Base-by-base conservation (phyloP, 2,888 invertebrate species). In the Hydriomena furcata region DNA sequence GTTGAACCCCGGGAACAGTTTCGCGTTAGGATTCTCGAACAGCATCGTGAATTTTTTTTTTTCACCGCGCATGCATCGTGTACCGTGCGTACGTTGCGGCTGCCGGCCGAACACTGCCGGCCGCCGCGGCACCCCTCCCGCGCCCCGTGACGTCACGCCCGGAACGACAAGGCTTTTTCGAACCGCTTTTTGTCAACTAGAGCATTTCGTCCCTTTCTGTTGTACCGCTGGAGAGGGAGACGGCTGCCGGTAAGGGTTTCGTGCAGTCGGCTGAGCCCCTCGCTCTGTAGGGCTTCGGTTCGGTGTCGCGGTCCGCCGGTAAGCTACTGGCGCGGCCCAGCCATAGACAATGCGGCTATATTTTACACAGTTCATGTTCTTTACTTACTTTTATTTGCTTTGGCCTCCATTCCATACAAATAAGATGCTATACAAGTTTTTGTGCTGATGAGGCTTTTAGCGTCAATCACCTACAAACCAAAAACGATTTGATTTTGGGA, bases 11-110 rank as follows among this genome's bases (percentile, higher is more conserved):
- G 93, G 92, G 82, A 92, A 93, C 81, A 93, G 91, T 86, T 94
- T 91, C 84, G 94, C 94, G 76, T 92, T 92, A 76, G 94, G 93
- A 91, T 92, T 94, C 86, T 94, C 94, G 83, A 94, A 94, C 84
- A 94, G 89, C 94, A 94, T 94, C 81, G 83, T 82, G 82, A 75
- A 70, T 76, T 74, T 77, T 75, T 72, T 74, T 81, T 51, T 80
- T 84, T 84, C 82, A 85, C 84, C 79, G 84, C 73, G 76, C 76
- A 74, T 79, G 76, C 84, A 78, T 83, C 45, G 68, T 82, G 81
- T 66, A 75, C 67, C 77, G 82, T 81, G 75, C 78, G 71, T 70
- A 52, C 72, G 65, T 65, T 62, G 60, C 68, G 71, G 78, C 83
- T 75, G 76, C 78, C 79, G 80, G 84, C 84, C 82, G 85, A 72